phyloP scores from a whole-genome alignment of 2,888 invertebrate species.

The Resseliella maxima region DNA sequence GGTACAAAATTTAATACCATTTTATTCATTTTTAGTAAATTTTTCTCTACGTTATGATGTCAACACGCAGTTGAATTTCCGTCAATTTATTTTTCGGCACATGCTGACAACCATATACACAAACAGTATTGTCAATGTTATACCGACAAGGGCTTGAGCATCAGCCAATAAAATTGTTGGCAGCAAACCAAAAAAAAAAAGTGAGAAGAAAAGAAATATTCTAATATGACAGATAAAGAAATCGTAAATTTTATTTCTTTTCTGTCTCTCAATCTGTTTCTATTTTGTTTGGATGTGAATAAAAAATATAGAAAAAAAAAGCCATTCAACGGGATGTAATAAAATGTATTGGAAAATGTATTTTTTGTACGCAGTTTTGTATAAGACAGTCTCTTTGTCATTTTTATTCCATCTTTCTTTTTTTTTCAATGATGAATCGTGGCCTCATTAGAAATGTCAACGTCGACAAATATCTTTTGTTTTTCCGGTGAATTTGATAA shows the following conservation, averaged over 20 bases:
- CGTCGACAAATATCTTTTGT: background rate
- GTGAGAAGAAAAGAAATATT: background rate
- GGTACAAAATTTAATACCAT: background rate
- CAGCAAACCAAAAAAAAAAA: background rate
- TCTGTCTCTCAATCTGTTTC: background rate
- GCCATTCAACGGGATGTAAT: background rate
- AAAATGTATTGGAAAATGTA: background rate
- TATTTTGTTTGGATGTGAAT: background rate
- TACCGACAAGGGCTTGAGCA: background rate
- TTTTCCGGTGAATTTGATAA: conserved; percentile 29
- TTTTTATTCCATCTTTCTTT: background rate
- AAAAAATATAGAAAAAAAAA: background rate
- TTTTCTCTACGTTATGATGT: background rate
- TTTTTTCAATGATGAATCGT: background rate
- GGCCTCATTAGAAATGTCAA: conserved; percentile 24
- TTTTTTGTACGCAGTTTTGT: background rate
- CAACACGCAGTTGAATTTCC: background rate
- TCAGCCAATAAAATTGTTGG: background rate
- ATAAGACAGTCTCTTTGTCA: background rate
- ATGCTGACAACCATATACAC: too few relatives aligned
- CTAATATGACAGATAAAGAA: conserved; percentile 39
- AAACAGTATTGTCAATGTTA: too few relatives aligned
- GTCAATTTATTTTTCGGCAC: background rate
- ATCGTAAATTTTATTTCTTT: background rate
- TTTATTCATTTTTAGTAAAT: background rate